Conservation (phyloP, 2,888 invertebrate species). For the Cheiracanthium punctorium region DNA sequence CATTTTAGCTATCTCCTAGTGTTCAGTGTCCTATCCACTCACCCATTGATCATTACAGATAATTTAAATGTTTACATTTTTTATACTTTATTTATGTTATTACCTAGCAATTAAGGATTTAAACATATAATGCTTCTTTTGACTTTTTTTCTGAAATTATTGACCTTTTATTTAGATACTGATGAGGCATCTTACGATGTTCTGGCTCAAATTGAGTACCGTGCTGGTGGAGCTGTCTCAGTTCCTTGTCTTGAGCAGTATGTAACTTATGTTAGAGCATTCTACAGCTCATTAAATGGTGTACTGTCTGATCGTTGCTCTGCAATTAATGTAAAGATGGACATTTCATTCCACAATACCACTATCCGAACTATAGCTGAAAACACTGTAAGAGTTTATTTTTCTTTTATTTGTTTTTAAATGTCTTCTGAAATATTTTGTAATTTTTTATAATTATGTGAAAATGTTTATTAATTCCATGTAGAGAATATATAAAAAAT, state of each 20-base stretch:
- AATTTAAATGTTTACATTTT: no score
- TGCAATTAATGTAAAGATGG: constrained; percentile 94
- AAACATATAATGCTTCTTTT: no score
- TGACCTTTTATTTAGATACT: constrained; percentile 80
- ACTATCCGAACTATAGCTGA: constrained; percentile 77
- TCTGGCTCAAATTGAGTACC: constrained; percentile 88
- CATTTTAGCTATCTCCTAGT: no score
- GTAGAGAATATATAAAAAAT: no score
- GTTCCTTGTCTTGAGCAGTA: constrained; percentile 89
- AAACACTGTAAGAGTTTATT: constrained; percentile 72
- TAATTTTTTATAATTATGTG: background rate
- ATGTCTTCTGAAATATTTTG: background rate
- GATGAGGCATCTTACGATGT: constrained; percentile 95
- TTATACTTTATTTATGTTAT: no score
- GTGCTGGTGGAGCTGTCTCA: constrained; percentile 92
- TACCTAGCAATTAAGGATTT: no score
- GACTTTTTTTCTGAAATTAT: no score
- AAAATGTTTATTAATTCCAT: no score
- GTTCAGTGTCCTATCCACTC: no score
- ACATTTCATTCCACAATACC: constrained; percentile 90
- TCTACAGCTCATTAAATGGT: constrained; percentile 86
- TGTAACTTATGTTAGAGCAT: constrained; percentile 78
- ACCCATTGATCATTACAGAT: no score
- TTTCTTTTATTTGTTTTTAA: background rate
- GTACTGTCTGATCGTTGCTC: constrained; percentile 93